Base-by-base conservation (phyloP, 1,140 invertebrate genomes). In the Drosophila neocordata region DNA sequence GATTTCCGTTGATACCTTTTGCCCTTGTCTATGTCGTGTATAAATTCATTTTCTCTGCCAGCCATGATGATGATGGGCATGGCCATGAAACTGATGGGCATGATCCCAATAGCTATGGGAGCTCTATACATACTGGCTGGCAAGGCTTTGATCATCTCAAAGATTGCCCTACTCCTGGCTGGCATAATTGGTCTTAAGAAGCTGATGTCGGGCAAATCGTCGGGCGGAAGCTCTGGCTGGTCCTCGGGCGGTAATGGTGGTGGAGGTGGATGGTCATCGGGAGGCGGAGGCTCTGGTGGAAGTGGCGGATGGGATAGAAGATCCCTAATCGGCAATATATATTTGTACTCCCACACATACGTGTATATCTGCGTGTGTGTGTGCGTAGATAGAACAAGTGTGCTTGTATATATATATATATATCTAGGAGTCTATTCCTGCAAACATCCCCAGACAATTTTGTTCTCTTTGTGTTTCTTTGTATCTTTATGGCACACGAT, bases 171-270 rank as follows among this genome's bases (percentile, higher is more conserved):
- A 9, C 93, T 96, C 1, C 92, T 96, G 27, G 94, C 96, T 0
- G 94, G 95, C 66, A 96, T 96, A 64, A 96, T 96, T 55, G 95
- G 95, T 0, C 78, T 96, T n/a, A 96, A 96, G 93, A 96, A 96
- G 79, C 91, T 96, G 0, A 92, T 96, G 63, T 92, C 93, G 0
- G 93, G 94, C 75, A 96, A 96, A 90, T 93, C 94, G 13, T 92
- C 93, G 1, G 93, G 93, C 13, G 92, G 92, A 51, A 92, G 93
- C 48, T 91, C 91, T 53, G 92, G 93, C 58, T 93, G 93, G 69
- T 94, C 93, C 85, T 93, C 93, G 1, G 92, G 93, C 11, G 92
- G 93, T 31, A 93, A 93, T 37, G 91, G 92, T 60, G 91, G n/a
- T 1, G 93, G 94, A 1, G 94, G 94, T 0, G 93, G 94, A 22